These are phyloP conservation scores for Belgica antarctica DNA, from an alignment of 2,888 invertebrate genomes.

Conservation along the genomic window DNA sequence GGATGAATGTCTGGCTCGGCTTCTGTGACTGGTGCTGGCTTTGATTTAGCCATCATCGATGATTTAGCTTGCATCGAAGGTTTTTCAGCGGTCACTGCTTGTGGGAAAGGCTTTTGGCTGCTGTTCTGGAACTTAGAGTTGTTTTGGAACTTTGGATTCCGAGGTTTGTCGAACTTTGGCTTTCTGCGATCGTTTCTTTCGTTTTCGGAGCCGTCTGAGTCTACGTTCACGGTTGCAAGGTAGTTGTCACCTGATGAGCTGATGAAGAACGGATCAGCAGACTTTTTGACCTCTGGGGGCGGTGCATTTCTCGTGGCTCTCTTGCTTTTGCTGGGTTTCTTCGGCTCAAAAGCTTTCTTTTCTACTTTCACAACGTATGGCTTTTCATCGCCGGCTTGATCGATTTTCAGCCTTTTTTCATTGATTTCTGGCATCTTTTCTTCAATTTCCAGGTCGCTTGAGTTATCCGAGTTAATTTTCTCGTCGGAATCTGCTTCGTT, in stretches of 20 bases:
- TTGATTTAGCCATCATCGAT: slow-evolving; percentile 12
- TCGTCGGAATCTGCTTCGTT: not conserved
- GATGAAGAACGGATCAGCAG: slow-evolving; percentile 51
- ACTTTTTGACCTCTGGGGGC: not conserved
- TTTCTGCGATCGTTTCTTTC: too few relatives aligned
- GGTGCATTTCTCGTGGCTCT: not conserved
- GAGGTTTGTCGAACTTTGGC: not conserved
- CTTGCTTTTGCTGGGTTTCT: not conserved
- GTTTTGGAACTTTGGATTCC: not conserved
- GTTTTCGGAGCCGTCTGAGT: not conserved
- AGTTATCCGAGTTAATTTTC: not conserved
- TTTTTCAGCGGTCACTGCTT: not conserved
- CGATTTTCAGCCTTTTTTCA: too few relatives aligned
- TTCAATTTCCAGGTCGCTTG: not conserved
- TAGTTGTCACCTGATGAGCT: slow-evolving; percentile 52
- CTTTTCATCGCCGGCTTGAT: too few relatives aligned
- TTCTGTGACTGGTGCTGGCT: not conserved
- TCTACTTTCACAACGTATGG: too few relatives aligned
- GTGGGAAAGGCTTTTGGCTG: not conserved
- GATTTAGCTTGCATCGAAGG: not conserved
- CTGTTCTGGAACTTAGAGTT: not conserved
- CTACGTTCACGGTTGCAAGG: slow-evolving; percentile 49
- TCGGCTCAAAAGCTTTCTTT: not conserved
- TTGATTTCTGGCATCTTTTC: not conserved
- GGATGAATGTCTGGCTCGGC: slow-evolving; percentile 46